phyloP scores from a whole-genome alignment of 2,888 invertebrate genomes.

The Helicoverpa assulta region DNA sequence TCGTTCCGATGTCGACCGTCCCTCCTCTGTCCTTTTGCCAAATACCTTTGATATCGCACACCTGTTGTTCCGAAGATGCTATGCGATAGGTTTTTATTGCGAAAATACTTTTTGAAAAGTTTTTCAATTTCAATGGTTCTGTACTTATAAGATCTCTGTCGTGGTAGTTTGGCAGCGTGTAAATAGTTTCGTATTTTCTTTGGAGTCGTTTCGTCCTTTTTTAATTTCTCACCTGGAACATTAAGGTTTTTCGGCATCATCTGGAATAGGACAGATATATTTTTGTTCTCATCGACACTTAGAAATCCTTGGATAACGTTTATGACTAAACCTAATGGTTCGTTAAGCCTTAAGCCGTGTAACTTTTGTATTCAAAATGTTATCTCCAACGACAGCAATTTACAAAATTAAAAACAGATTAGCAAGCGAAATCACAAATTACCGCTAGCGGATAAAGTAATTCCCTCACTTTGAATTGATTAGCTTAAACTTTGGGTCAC shows the following conservation, averaged over 20 bases:
- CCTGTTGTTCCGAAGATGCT: conserved; percentile 56
- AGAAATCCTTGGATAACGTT: not conserved
- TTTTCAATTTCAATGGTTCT: conserved; percentile 28
- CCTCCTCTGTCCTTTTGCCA: conserved; percentile 42
- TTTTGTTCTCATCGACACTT: no score
- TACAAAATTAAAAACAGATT: conserved; percentile 40
- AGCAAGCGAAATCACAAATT: conserved; percentile 30
- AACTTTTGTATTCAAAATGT: not conserved
- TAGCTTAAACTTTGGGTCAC: conserved; percentile 56
- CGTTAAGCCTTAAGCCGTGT: not conserved
- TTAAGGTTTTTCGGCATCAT: no score
- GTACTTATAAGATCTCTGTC: not conserved
- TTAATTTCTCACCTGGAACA: not conserved
- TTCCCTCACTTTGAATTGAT: conserved; percentile 57
- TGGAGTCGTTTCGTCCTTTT: not conserved
- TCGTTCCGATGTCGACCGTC: conserved; percentile 29
- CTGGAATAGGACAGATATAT: no score
- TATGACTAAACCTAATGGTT: not conserved
- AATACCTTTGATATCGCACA: conserved; percentile 58
- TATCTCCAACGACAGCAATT: conserved; percentile 15
- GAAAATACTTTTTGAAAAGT: conserved; percentile 25
- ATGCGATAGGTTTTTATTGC: conserved; percentile 30
- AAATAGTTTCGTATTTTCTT: not conserved
- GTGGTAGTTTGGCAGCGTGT: not conserved
- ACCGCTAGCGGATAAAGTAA: conserved; percentile 53